phyloP scores from a whole-genome alignment of 2,797 vertebrate species.

The Notoglanidium macrostoma region DNA sequence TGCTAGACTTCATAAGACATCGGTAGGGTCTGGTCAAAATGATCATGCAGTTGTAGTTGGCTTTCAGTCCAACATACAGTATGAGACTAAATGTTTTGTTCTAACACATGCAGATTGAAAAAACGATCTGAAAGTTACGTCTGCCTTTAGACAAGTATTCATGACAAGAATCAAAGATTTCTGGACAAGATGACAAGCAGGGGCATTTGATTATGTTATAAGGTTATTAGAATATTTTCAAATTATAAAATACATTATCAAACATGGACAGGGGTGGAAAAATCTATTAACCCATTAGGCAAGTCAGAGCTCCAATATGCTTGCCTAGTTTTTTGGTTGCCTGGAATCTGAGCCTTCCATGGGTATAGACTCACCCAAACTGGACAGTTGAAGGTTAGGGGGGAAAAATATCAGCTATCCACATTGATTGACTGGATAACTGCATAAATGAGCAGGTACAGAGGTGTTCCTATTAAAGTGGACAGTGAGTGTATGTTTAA shows the following conservation, averaged over 20 bases:
- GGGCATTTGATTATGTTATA: not conserved
- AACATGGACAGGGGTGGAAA: not conserved
- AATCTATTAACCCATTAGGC: not conserved
- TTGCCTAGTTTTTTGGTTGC: not conserved
- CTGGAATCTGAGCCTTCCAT: not conserved
- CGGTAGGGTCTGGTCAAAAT: not conserved
- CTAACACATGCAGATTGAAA: not conserved
- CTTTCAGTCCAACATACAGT: not conserved
- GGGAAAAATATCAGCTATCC: too few relatives aligned
- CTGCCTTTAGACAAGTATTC: not conserved
- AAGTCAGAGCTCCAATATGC: not conserved
- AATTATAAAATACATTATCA: not conserved
- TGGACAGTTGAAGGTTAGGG: too few relatives aligned
- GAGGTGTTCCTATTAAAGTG: too few relatives aligned
- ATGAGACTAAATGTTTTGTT: not conserved
- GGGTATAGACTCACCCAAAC: too few relatives aligned
- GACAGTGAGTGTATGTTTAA: not conserved
- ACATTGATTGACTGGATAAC: too few relatives aligned
- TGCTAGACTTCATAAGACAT: not conserved
- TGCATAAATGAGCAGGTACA: too few relatives aligned
- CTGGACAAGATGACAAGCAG: not conserved
- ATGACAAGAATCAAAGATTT: not conserved
- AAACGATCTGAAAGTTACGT: not conserved
- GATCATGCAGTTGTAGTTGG: not conserved
- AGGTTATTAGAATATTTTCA: not conserved